Percentiles rank a stretch among this genome's conserved stretches.
phyloP scores from a whole-genome alignment of 2,888 invertebrate species.

The Lepidochrysops patricia region DNA sequence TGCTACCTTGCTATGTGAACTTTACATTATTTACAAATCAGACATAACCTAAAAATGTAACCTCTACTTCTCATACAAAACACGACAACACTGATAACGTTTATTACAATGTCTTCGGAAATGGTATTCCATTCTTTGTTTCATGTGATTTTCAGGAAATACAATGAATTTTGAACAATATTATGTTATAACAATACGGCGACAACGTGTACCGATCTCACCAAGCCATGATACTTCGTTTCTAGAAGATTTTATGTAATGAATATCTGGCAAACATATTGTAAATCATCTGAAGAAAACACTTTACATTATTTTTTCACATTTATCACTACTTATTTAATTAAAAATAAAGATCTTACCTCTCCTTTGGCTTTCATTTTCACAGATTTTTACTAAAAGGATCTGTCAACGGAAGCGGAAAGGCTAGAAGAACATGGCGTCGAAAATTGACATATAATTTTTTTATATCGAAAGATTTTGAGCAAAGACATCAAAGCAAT shows the following conservation, averaged over 20 bases:
- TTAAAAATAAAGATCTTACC: conserved; percentile 61
- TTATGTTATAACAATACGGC: conserved; percentile 21
- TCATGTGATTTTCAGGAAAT: not conserved
- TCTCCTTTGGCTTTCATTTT: conserved; percentile 93
- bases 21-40: no score
- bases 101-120: not conserved
- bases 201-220: conserved; percentile 55
- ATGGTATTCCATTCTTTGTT: not conserved
- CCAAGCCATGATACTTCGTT: conserved; percentile 15
- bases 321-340: conserved; percentile 13
- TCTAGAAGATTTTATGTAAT: conserved; percentile 4
- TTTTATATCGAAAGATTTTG: no score
- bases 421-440: conserved; percentile 34
- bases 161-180: not conserved
- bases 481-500: no score
- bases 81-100: not conserved
- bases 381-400: conserved; percentile 64
- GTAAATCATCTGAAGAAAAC: no score
- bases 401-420: conserved; percentile 68
- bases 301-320: not conserved
- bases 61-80: not conserved
- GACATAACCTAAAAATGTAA: no score
- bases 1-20: no score
- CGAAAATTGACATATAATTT: not conserved
- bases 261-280: not conserved